Conservation (phyloP, 2,113 vertebrate genomes). For the Lycocorax pyrrhopterus region DNA sequence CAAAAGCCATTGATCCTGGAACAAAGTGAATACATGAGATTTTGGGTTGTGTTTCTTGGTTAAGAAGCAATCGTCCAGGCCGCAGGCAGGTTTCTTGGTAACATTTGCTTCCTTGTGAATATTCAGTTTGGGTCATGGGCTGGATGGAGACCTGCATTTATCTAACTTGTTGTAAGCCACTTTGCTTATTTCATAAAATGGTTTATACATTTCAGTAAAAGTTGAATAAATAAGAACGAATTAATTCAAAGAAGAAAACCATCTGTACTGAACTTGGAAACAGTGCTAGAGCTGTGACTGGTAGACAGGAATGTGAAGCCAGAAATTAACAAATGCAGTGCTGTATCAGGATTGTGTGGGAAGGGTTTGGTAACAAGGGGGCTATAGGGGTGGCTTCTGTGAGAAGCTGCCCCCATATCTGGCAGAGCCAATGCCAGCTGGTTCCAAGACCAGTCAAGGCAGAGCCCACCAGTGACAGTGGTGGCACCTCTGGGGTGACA, state of each 20-base stretch:
- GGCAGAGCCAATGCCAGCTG: no score
- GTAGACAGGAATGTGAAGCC: background rate
- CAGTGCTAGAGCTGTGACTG: background rate
- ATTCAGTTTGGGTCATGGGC: background rate
- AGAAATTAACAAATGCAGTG: background rate
- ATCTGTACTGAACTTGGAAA: background rate
- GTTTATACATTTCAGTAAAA: background rate
- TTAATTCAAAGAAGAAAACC: background rate
- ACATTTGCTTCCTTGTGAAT: background rate
- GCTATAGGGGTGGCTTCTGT: background rate
- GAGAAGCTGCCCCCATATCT: background rate
- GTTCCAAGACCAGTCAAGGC: background rate
- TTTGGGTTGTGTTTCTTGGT: background rate
- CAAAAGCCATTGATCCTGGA: background rate
- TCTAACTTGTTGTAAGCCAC: background rate
- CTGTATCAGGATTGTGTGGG: background rate
- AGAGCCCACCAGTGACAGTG: background rate
- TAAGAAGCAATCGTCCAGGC: background rate
- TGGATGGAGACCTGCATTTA: background rate
- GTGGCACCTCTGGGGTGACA: accelerated
- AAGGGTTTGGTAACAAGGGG: background rate
- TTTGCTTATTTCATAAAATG: background rate
- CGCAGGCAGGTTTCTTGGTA: background rate
- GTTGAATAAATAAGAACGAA: background rate
- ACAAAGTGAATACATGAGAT: background rate